Conservation (phyloP, 2,888 invertebrate species). For the Gymnocheta viridis region DNA sequence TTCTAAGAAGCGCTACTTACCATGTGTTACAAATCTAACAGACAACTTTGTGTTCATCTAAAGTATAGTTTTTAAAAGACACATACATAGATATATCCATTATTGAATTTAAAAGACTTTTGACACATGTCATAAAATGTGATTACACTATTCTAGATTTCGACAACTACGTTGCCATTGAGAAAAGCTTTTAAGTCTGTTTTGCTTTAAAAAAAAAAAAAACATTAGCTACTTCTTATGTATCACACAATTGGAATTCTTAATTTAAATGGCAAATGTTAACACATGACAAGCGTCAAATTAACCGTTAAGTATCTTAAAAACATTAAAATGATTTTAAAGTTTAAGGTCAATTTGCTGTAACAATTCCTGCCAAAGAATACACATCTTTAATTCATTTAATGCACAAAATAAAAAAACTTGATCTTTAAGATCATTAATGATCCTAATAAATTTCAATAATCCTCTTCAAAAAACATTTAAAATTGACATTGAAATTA, state of each 20-base stretch:
- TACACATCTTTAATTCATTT: conserved; percentile 24
- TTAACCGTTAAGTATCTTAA: conserved; percentile 45
- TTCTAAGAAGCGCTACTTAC: background rate
- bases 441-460: conserved; percentile 31
- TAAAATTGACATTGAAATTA: conserved; percentile 60
- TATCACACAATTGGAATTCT: conserved; percentile 5
- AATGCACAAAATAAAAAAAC: conserved; percentile 7
- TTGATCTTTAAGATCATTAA: conserved; percentile 35
- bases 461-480: conserved; percentile 44
- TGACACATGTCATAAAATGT: conserved; percentile 58
- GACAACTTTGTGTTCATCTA: background rate
- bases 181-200: conserved; percentile 38
- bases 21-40: background rate
- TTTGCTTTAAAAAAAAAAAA: background rate
- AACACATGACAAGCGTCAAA: conserved; percentile 46
- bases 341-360: conserved; percentile 59
- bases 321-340: conserved; percentile 40
- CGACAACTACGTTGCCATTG: conserved; percentile 12
- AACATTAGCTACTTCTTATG: conserved; percentile 1
- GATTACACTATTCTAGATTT: conserved; percentile 35
- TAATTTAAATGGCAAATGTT: conserved; percentile 40
- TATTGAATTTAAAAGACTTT: conserved; percentile 53
- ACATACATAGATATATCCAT: background rate
- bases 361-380: background rate
- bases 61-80: background rate